A percentile compares a stretch with the other conserved stretches of the same genome.
phyloP scores from a whole-genome alignment of 1,140 invertebrate genomes.

The Drosophila nikananu region DNA sequence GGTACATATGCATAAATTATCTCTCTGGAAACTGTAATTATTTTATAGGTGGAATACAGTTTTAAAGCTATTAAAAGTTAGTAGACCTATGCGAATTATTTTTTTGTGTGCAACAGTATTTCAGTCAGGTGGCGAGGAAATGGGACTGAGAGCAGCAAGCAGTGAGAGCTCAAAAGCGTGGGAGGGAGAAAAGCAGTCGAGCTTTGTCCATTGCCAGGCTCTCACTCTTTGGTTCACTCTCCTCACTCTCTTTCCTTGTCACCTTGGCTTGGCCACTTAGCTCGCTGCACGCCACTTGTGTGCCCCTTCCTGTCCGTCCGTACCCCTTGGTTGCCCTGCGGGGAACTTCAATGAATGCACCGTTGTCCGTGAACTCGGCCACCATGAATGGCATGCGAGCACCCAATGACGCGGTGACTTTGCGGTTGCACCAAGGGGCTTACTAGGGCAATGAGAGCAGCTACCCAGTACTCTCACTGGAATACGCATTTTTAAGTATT shows the following conservation, averaged over 20 bases:
- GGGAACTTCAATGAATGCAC: constrained; percentile 74
- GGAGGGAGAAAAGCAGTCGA: constrained; percentile 8
- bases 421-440: constrained; percentile 28
- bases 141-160: not conserved
- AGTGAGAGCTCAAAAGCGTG: not conserved
- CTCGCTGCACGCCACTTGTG: constrained; percentile 49
- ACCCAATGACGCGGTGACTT: constrained; percentile 62
- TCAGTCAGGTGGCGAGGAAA: not conserved
- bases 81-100: not conserved
- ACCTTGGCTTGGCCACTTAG: constrained; percentile 28
- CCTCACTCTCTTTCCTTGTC: not conserved
- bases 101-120: constrained; percentile 8
- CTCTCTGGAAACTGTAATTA: too few species aligned
- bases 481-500: not conserved
- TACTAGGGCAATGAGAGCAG: constrained; percentile 1
- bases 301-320: not conserved
- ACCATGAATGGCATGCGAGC: constrained; percentile 56
- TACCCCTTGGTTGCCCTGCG: constrained; percentile 25
- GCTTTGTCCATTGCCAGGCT: constrained; percentile 23
- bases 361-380: constrained; percentile 71
- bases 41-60: too few species aligned
- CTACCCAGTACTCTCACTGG: not conserved
- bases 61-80: not conserved
- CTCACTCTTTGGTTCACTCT: constrained; percentile 1
- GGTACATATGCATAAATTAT: too few species aligned